Base-by-base conservation (phyloP, 2,797 vertebrate genomes). In the Orientallactaga sibirica region DNA sequence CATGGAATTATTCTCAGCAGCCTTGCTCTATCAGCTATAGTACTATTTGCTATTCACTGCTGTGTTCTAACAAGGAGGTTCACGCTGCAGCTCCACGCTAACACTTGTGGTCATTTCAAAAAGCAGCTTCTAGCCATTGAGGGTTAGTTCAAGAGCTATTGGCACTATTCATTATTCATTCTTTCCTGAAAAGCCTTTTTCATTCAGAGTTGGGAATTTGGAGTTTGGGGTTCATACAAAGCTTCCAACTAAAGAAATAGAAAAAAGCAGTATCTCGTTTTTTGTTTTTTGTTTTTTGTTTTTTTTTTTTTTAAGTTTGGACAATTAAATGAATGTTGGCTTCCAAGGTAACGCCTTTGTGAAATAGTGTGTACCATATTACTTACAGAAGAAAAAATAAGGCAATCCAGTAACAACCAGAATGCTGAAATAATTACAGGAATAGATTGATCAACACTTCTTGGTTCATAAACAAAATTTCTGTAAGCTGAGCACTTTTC, bases 121-220 rank as follows among this genome's bases (percentile, higher is more conserved):
- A 76, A 82, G 75, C 77, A 82, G 55, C 16, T 33, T 88, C 79
- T 77, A 29, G 16, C 20, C n/a, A n/a, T 22, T 85, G 88, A 95
- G 88, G 70, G 8, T 67, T 58, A 29, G 7, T 19, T 92, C 68
- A 73, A 95, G 62, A 92, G 43, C 37, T 83, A 71, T 24, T 70
- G 88, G 64, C 61, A 77, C 22, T 79, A 74, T 22, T 79, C 66
- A 89, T 93, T 85, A 89, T 87, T 91, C 68, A 90, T 86, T 89
- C 33, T 76, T 92, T 94, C 92, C 58, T 87, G 75, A 81, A 89
- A 87, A 79, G 37, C 37, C 41, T 80, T 94, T 91, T 93, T 82
- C 74, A 96, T 95, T 96, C 73, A n/a, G 27, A 88, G 37, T 67
- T 94, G 58, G 84, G 61, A 86, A 88, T 82, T 91, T 58, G 25